These are phyloP conservation scores for Drosophila longiperda DNA, from an alignment of 2,888 invertebrate species.

Conservation along the genomic window DNA sequence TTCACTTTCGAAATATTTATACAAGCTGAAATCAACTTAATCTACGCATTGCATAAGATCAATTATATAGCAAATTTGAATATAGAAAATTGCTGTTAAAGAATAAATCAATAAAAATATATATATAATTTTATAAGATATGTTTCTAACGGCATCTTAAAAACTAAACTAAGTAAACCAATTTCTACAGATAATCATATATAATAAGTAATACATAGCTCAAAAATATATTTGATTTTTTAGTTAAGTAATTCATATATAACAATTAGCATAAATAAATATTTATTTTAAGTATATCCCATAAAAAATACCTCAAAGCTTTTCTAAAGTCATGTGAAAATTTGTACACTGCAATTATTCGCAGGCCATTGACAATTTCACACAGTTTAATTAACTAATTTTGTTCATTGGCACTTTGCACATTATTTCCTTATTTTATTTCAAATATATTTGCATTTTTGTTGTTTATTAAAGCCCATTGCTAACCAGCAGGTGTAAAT, in stretches of 20 bases:
- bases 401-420: constrained; percentile 46
- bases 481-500: constrained; percentile 73
- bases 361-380: constrained; percentile 42
- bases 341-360: constrained; percentile 8
- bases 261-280: no score
- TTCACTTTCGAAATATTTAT: not conserved
- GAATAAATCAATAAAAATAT: not conserved
- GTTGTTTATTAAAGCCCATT: constrained; percentile 35
- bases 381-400: constrained; percentile 63
- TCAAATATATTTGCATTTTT: constrained; percentile 14
- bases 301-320: not conserved
- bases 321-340: constrained; percentile 6
- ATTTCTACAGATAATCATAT: not conserved
- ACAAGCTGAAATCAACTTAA: not conserved
- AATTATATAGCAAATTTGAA: not conserved
- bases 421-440: constrained; percentile 55
- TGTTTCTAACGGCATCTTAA: not conserved
- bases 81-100: not conserved
- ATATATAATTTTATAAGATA: not conserved
- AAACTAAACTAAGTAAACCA: no score
- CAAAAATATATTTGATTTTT: not conserved
- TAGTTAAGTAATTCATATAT: no score
- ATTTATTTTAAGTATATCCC: not conserved
- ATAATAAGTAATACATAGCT: not conserved
- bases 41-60: not conserved